Evolutionary conservation across 35 echinoderm and acorn worm genomes (phyloP).

Genomic region (Amphiura filiformis): DNA sequence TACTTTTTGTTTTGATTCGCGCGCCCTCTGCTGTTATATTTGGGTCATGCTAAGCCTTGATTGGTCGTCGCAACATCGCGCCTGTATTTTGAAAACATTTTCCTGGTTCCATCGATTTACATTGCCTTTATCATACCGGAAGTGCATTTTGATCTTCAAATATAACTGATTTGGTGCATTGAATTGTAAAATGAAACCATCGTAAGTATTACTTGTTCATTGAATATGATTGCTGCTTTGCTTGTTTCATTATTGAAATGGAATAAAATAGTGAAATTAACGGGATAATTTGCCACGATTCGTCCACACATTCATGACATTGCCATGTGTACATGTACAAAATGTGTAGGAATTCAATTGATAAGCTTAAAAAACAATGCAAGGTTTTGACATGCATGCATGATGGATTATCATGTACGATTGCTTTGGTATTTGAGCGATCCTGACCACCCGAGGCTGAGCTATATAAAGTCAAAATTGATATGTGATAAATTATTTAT

Average conservation of each 20-base stretch:
- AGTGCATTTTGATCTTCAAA: neutral
- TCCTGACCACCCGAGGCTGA: no score
- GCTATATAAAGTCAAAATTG: no score
- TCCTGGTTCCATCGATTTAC: neutral
- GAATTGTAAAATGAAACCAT: neutral
- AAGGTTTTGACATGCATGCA: no score
- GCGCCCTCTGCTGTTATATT: neutral
- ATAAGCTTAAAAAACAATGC: no score
- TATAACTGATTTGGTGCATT: neutral
- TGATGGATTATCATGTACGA: no score
- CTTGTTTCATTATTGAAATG: neutral
- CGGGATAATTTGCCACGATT: neutral
- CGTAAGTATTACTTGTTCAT: neutral
- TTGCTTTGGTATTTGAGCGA: no score
- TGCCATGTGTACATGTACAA: no score
- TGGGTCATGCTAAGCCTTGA: neutral
- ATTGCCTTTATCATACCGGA: neutral
- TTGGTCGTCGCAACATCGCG: neutral
- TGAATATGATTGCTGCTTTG: neutral
- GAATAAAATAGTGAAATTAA: neutral
- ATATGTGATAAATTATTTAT: no score
- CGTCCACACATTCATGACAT: neutral
- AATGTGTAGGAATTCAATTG: no score
- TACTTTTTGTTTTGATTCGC: neutral
- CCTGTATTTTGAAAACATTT: neutral